These are phyloP conservation scores for Myanophis thanlyinensis DNA, from an alignment of 2,113 vertebrate species.

Conservation along the genomic window DNA sequence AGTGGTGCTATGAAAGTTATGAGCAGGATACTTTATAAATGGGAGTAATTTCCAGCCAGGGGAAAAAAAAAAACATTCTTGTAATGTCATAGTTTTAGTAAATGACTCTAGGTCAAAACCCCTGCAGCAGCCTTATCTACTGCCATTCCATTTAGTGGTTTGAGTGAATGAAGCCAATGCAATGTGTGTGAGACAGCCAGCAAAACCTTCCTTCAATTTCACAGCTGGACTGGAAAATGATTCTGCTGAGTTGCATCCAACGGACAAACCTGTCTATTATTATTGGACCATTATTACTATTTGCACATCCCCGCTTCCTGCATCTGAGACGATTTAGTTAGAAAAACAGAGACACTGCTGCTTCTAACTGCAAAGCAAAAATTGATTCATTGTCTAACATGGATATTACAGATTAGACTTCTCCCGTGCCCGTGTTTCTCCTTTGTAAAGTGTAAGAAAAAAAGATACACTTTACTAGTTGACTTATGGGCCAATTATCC, in stretches of 20 bases:
- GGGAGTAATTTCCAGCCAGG: conserved; percentile 25
- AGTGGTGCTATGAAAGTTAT: conserved; percentile 40
- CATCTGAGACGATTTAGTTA: neutral
- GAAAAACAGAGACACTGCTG: neutral
- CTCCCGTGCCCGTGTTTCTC: neutral
- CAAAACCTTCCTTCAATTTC: neutral
- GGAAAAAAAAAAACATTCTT: conserved; percentile 40
- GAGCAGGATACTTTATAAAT: conserved; percentile 37
- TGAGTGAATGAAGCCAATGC: neutral
- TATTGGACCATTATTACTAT: neutral
- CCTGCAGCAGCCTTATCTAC: neutral
- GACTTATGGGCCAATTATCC: neutral
- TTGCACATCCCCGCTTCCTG: neutral
- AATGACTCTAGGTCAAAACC: conserved; percentile 6
- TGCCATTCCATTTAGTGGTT: conserved; percentile 19
- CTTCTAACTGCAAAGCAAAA: neutral
- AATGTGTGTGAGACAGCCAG: neutral
- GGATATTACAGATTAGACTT: neutral
- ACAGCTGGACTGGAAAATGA: neutral
- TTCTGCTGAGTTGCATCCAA: neutral
- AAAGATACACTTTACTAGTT: neutral
- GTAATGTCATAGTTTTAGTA: conserved; percentile 48
- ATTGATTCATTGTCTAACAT: neutral
- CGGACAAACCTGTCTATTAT: neutral
- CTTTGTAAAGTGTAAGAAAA: neutral